Evolutionary conservation across 2,888 invertebrate genomes (phyloP), one percentile per base, ranked within the genome.

Genomic region (Oxytorus armatus): DNA sequence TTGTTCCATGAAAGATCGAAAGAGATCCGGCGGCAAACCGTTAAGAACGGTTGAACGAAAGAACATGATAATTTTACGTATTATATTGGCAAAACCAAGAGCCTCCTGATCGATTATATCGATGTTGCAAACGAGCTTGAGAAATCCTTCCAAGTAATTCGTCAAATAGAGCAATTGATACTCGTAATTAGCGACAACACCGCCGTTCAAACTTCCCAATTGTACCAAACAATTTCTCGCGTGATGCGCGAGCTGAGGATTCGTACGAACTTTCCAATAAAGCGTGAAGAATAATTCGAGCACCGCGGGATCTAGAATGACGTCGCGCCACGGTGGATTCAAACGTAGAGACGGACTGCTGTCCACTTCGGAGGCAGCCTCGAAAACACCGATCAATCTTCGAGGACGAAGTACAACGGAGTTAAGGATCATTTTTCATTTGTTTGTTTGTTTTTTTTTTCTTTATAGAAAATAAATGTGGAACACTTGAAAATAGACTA

Each of bases 221-320:
- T 98, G 98, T 8, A 96, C 95, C 55, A 98, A 93, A 91, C 98
- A 97, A 68, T 95, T 96, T 75, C 98, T 92, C 0, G 97, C 96
- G 81, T 96, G 96, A 89, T 96, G 96, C 7, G 96, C 94, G 85
- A 97, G 93, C 53, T 96, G 95, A 21, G 95, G 95, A 88, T 95
- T 95, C 53, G 94, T 94, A 57, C 97, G 93, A 3, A 97, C 95
- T 92, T 96, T 96, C 94, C 96, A 95, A 91, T 97, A 97, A 39
- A 96, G 93, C 89, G 95, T 95, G 89, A 97, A 97, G 92, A 97
- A 96, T 44, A 97, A 91, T n/a, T 95, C 94, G 59, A 97, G 91
- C 14, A 97, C 92, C 82, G 94, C 94, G 1, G 96, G 95, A 87
- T 96, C 95, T 82, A 97, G 93, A 83, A 98, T 95, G 0, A 96